Base-by-base conservation (phyloP, 92 coral and sea anemone genomes). In the Paragorgia papillata region DNA sequence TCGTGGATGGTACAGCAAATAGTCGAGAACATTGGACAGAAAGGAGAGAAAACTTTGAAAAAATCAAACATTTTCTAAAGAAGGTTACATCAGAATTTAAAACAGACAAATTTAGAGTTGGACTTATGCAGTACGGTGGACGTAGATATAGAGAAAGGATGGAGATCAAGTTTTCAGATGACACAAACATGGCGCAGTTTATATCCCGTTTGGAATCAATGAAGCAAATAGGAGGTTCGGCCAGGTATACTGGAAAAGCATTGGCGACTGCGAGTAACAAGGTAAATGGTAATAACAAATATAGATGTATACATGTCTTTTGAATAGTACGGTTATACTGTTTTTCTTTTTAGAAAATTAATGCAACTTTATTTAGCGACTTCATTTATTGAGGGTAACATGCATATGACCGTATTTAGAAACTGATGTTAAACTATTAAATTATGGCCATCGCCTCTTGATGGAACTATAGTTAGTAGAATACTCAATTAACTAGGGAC, bases 101-200 rank as follows among this genome's bases (percentile, higher is more conserved):
- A 6, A 41, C 19, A 15, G 50, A 71, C 32, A 71, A 55, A 20
- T 53, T 53, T 25, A 55, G 48, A 55, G 33, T 71, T 37, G 78
- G 78, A 18, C 31, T 71, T 18, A 51, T 71, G 78, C 63, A 71
- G 26, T 71, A 26, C 24, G 78, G 78, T 29, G 63, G 63, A 9
- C n/a, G n/a, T n/a, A 17, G 17, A 31, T 6, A 19, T 7, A 34
- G 43, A 18, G 64, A 48, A 10, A 53, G 21, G 12, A 53, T 71
- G 78, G 78, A 71, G 21, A 34, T 71, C 12, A 44, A 71, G 10
- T 33, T 71, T 55, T 33, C 27, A 20, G 62, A 51, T 17, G 51
- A 49, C 17, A 51, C 18, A 19, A 17, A 30, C 33, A 71, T 58
- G 8, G 6, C 49, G n/a, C n/a, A n/a, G n/a, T n/a, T n/a, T n/a